Evolutionary conservation across 2,113 vertebrate species (phyloP), one percentile per base, ranked within the genome.

Genomic region (Amphiprion ocellaris): DNA sequence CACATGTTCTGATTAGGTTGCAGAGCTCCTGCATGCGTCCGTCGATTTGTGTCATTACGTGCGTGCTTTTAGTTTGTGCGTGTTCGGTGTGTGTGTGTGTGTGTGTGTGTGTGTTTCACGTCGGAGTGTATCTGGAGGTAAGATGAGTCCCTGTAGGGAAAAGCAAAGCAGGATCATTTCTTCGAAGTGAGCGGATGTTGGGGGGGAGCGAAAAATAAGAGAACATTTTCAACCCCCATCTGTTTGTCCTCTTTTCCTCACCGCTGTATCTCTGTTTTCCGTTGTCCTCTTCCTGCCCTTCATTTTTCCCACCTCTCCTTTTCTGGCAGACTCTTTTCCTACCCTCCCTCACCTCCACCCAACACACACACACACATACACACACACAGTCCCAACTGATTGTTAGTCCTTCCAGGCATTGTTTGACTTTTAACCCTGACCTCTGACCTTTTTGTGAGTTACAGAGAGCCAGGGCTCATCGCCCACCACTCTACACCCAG

Each of bases 391-490:
- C 81, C 76, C 71, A 72, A 58, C 66, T 86, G 89, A 90, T 78
- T 90, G 79, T 69, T 74, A 59, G 52, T 82, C 77, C 64, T 90
- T 84, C 60, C 67, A 79, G 76, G 50, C 89, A 79, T 77, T 88
- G 73, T 84, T 76, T 90, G 83, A 89, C 91, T 82, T 89, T 68
- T 77, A 24, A 88, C 83, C 82, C 59, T 8, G 2, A 89, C 82
- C 86, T 87, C 55, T 89, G 75, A 85, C 83, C 75, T 68, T 62
- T 60, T 60, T 70, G 33, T 46, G 52, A 3, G 55, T 72, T 68
- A 60, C 80, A 68, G 64, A 53, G 44, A 65, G 56, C 23, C 49
- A 62, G 44, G 19, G 54, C 4, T 16, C 50, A 56, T 77, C 67
- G 28, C 56, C 55, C n/a, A 17, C 12, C 11, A 9, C 61, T 58